phyloP scores from a whole-genome alignment of 1,140 invertebrate genomes.

The Bombus confusus region DNA sequence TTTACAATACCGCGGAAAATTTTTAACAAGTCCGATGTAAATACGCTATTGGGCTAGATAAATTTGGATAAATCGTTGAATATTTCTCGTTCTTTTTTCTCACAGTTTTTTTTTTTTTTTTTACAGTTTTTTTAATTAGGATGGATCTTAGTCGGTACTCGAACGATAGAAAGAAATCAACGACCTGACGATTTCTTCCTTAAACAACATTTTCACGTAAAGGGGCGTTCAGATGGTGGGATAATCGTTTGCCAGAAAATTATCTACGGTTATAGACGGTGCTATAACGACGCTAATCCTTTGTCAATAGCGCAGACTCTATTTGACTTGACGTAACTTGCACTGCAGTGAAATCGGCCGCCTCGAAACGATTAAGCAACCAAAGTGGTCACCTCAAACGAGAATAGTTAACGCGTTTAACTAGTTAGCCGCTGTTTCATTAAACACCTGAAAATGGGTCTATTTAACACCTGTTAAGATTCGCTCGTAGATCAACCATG shows the following conservation, averaged over 20 bases:
- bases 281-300: constrained; percentile 35
- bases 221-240: neutral
- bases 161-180: too few species aligned
- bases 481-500: constrained; percentile 5
- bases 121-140: too few species aligned
- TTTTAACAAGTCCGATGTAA: neutral
- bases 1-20: neutral
- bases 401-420: constrained; percentile 39
- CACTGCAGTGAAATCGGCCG: constrained; percentile 11
- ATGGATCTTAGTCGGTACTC: too few species aligned
- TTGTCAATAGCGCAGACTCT: constrained; percentile 12
- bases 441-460: constrained; percentile 37
- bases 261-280: constrained; percentile 13
- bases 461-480: constrained; percentile 36
- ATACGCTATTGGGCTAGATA: too few species aligned
- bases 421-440: constrained; percentile 33
- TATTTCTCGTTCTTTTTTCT: too few species aligned
- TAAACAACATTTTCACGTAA: neutral
- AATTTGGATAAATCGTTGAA: too few species aligned
- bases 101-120: too few species aligned
- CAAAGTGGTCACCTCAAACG: constrained; percentile 37
- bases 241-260: constrained; percentile 1
- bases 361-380: constrained; percentile 43
- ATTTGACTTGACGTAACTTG: constrained; percentile 33
- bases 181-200: neutral